Evolutionary conservation across 2,113 vertebrate species (phyloP).

Genomic region (Istiophorus platypterus): DNA sequence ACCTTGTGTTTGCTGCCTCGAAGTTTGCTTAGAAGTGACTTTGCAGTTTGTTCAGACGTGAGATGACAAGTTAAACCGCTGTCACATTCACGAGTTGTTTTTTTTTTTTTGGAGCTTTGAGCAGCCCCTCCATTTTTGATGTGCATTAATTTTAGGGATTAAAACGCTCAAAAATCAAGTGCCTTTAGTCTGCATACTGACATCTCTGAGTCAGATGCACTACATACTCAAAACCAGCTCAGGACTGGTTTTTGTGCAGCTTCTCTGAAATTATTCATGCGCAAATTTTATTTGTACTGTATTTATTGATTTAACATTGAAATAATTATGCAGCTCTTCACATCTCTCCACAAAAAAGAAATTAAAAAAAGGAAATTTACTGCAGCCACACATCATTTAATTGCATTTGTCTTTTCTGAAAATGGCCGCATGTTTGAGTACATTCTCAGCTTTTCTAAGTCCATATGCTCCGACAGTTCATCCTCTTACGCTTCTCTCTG

Average conservation of each 20-base stretch:
- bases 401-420: neutral
- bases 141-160: neutral
- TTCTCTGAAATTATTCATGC: too few species aligned
- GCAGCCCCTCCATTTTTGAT: neutral
- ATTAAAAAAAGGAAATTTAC: too few species aligned
- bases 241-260: too few species aligned
- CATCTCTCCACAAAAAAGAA: too few species aligned
- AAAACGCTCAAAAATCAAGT: too few species aligned
- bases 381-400: neutral
- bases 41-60: neutral
- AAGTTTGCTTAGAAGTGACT: neutral
- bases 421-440: neutral
- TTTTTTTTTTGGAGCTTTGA: neutral
- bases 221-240: too few species aligned
- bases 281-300: too few species aligned
- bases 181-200: too few species aligned
- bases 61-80: neutral
- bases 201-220: too few species aligned
- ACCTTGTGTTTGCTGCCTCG: neutral
- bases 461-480: neutral
- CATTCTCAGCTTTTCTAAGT: neutral
- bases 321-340: neutral
- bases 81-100: neutral
- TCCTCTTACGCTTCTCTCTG: conserved; percentile 4
- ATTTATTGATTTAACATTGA: too few species aligned